phyloP scores from a whole-genome alignment of 1,140 invertebrate genomes.

The Brachionus paranguensis region DNA sequence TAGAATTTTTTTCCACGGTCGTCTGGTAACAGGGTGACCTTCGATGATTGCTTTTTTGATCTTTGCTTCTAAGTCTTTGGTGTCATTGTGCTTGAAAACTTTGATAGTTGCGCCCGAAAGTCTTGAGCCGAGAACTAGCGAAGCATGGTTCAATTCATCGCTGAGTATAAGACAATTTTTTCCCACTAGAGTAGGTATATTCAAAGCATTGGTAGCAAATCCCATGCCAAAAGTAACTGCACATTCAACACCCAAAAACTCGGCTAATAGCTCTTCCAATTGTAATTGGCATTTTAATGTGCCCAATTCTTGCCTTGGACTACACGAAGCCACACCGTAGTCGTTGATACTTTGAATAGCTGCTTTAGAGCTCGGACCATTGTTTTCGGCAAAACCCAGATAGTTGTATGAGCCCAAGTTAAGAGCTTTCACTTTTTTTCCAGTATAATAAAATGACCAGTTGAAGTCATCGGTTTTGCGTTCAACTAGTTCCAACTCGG shows the following conservation, averaged over 20 bases:
- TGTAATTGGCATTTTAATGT: slow-evolving; percentile 64
- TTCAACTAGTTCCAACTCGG: slow-evolving; percentile 74
- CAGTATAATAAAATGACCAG: slow-evolving; percentile 55
- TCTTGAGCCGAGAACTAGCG: slow-evolving; percentile 82
- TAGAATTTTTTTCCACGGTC: slow-evolving; percentile 86
- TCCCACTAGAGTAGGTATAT: slow-evolving; percentile 76
- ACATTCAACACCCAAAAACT: slow-evolving; percentile 83
- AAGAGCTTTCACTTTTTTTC: slow-evolving; percentile 54
- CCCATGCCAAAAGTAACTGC: slow-evolving; percentile 96
- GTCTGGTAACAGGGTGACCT: slow-evolving; percentile 70
- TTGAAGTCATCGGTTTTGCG: slow-evolving; percentile 75
- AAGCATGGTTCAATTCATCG: slow-evolving; percentile 94
- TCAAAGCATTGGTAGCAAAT: slow-evolving; percentile 92
- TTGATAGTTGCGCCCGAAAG: slow-evolving; percentile 76
- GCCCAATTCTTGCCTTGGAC: slow-evolving; percentile 14
- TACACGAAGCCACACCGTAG: slow-evolving; percentile 53
- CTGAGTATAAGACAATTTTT: slow-evolving; percentile 81
- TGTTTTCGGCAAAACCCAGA: slow-evolving; percentile 59
- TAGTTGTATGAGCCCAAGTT: slow-evolving; percentile 63
- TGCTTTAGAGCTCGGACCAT: slow-evolving; percentile 54
- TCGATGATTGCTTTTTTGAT: slow-evolving; percentile 70
- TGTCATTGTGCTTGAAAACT: slow-evolving; percentile 77
- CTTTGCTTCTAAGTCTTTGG: slow-evolving; percentile 74
- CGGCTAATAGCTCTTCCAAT: slow-evolving; percentile 75
- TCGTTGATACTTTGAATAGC: slow-evolving; percentile 49